Percentiles rank a stretch among this genome's conserved stretches.
Evolutionary conservation across 1,140 invertebrate species (phyloP).

Genomic region (Probaryconus sp.): DNA sequence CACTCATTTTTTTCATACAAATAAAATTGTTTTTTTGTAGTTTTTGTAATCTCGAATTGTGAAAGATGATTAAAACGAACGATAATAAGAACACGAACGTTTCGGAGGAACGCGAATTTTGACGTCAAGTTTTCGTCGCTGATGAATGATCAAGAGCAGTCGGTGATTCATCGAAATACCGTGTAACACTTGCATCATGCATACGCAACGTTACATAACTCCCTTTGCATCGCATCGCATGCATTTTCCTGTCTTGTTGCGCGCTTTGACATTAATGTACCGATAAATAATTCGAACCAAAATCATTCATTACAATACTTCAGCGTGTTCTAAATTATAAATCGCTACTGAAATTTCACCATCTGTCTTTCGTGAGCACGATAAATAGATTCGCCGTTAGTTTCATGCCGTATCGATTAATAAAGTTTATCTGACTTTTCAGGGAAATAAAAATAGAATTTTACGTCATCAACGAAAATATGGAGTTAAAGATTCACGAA

Average conservation of each 20-base stretch:
- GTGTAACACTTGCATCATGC: conserved; percentile 37
- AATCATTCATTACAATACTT: conserved; percentile 48
- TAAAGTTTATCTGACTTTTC: too few species aligned
- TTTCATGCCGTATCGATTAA: too few species aligned
- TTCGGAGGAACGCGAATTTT: conserved; percentile 18
- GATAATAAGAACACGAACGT: conserved; percentile 27
- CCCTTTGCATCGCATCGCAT: conserved; percentile 39
- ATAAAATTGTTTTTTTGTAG: too few species aligned
- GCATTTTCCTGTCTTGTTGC: conserved; percentile 47
- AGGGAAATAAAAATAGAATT: too few species aligned
- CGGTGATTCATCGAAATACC: conserved; percentile 43
- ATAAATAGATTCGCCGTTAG: too few species aligned
- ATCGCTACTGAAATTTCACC: conserved; percentile 5
- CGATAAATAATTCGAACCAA: conserved; percentile 44
- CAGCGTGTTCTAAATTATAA: conserved; percentile 28
- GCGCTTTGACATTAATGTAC: conserved; percentile 44
- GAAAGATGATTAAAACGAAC: conserved; percentile 19
- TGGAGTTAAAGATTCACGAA: too few species aligned
- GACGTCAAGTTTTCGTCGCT: conserved; percentile 33
- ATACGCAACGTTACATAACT: conserved; percentile 42
- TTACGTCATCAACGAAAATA: too few species aligned
- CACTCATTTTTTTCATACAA: too few species aligned
- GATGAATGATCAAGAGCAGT: conserved; percentile 35
- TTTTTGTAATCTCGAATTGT: too few species aligned
- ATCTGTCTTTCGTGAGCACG: neutral